These are phyloP conservation scores for Drosophila simulans DNA, from an alignment of 1,140 invertebrate genomes.

Conservation along the genomic window DNA sequence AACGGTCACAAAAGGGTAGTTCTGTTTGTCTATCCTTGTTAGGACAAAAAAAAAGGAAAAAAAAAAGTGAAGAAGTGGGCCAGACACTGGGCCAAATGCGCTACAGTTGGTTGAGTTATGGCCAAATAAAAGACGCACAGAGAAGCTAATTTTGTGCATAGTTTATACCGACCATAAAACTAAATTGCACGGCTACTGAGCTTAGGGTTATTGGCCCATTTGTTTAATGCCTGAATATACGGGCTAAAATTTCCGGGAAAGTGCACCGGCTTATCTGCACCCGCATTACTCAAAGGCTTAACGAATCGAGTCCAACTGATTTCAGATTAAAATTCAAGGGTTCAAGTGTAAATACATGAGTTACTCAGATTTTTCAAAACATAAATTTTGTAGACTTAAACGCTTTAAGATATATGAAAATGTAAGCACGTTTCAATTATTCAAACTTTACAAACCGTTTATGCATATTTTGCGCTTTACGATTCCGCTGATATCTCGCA, in stretches of 20 bases:
- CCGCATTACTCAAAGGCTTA: conserved; percentile 28
- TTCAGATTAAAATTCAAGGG: not conserved
- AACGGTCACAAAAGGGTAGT: conserved; percentile 59
- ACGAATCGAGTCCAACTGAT: not conserved
- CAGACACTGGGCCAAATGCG: conserved; percentile 46
- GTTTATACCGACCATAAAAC: conserved; percentile 54
- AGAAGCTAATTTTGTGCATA: conserved; percentile 57
- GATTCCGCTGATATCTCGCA: conserved; percentile 30
- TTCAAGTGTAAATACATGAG: conserved; percentile 13
- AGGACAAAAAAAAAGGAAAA: not conserved
- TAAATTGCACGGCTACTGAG: conserved; percentile 44
- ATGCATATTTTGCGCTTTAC: conserved; percentile 35
- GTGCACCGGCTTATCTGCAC: conserved; percentile 24
- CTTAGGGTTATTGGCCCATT: conserved; percentile 50
- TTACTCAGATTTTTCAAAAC: conserved; percentile 2
- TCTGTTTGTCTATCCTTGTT: conserved; percentile 16
- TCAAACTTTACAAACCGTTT: conserved; percentile 34
- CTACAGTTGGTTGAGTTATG: conserved; percentile 58
- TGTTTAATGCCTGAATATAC: conserved; percentile 25
- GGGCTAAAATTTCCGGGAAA: conserved; percentile 18
- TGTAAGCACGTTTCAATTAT: conserved; percentile 32
- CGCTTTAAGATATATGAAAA: conserved; percentile 16
- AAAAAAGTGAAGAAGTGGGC: not conserved
- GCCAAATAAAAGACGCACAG: conserved; percentile 46
- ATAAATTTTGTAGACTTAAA: conserved; percentile 8